Base-by-base conservation (phyloP, 2,888 invertebrate genomes). In the Orgyia antiqua region DNA sequence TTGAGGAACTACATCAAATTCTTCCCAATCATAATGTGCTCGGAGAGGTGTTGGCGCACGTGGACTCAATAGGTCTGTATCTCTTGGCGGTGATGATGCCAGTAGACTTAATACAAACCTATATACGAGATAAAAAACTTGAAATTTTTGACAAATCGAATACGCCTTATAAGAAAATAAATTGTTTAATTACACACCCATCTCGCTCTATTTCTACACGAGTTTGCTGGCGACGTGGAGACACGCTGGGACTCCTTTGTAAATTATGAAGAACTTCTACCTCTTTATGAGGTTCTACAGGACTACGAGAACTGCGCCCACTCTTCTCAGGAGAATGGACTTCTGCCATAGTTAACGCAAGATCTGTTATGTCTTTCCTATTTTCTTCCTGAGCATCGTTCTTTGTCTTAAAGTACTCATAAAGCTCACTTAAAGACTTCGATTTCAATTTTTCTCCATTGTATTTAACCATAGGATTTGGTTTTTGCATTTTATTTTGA, bases 211-310 rank as follows among this genome's bases (percentile, higher is more conserved):
- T 44, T 47, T 80, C 56, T 31, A 86, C 51, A 12, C 68, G 58
- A 3, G 79, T 75, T 34, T 73, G 69, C n/a, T 86, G 74, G 21
- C 80, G 64, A n/a, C 86, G 73, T 0, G 89, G 89, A 1, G 89
- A 89, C 3, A 78, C 63, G 0, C 59, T 71, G 0, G 91, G 91
- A 68, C 91, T 92, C 29, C 92, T 71, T 42, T 91, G 91, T 27
- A 92, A 68, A 55, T 92, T 92, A 52, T 92, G 91, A 17, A 92
- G 69, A 5, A 92, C 89, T 59, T 92, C 91, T 13, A 92, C 89
- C 64, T 90, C 88, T 43, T 89, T 89, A 46, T 92, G 92, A 10
- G 70, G 68, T 27, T 87, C 87, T 10, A 86, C 86, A 3, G 89
- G 88, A 58, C 89, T 83, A 0, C 75, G 73, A 2, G 74, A 60